Evolutionary conservation across 1,140 invertebrate genomes (phyloP).

Genomic region (Drosophila lowei): DNA sequence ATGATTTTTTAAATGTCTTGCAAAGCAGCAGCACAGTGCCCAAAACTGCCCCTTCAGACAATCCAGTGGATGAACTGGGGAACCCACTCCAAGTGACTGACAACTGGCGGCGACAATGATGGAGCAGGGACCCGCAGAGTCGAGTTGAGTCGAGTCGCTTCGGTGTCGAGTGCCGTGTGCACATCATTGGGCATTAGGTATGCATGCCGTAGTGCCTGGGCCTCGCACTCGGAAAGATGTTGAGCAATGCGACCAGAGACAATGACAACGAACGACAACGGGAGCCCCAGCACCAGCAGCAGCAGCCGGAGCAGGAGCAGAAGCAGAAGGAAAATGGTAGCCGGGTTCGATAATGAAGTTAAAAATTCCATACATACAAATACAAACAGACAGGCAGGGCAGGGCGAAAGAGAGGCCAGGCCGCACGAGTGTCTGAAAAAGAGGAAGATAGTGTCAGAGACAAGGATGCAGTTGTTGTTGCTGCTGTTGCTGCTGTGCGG

Average conservation of each 20-base stretch:
- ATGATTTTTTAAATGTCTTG: constrained; percentile 59
- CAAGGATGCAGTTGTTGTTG: constrained; percentile 53
- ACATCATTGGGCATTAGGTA: constrained; percentile 79
- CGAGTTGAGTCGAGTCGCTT: constrained; percentile 5
- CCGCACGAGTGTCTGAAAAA: not conserved
- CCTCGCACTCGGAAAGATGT: constrained; percentile 57
- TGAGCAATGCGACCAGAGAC: constrained; percentile 70
- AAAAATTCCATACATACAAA: constrained; percentile 81
- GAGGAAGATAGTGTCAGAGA: constrained; percentile 14
- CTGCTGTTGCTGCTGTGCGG: constrained; percentile 49
- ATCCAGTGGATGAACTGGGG: constrained; percentile 2
- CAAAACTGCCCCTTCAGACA: too few species aligned
- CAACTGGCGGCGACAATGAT: constrained; percentile 54
- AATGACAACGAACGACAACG: constrained; percentile 36
- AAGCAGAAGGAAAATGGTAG: constrained; percentile 47
- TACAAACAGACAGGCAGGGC: constrained; percentile 57
- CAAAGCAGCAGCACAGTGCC: constrained; percentile 6
- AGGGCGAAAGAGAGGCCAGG: not conserved
- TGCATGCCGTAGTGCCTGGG: constrained; percentile 62
- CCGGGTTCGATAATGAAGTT: constrained; percentile 74
- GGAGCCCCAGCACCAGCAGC: constrained; percentile 11
- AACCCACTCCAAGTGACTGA: constrained; percentile 45
- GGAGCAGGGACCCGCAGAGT: constrained; percentile 21
- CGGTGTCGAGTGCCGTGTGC: constrained; percentile 52
- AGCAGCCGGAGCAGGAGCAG: constrained; percentile 16